Conservation (phyloP, 1,140 invertebrate species). For the Orussus abietinus region DNA sequence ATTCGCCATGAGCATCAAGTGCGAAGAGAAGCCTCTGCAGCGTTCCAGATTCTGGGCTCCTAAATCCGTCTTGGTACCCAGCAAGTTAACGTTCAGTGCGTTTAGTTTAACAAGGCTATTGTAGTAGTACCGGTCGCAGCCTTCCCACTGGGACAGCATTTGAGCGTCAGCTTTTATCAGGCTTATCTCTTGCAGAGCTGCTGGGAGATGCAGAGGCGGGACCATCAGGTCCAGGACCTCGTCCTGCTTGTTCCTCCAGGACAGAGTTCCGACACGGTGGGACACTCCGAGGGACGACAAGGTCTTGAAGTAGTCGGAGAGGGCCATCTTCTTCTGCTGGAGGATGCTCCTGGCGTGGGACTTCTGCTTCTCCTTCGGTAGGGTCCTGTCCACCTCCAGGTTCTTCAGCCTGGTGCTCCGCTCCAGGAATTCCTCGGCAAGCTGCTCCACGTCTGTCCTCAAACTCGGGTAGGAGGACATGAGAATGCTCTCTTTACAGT, state of each 20-base stretch:
- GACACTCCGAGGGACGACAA: constrained; percentile 72
- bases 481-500: constrained; percentile 60
- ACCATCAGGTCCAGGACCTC: constrained; percentile 45
- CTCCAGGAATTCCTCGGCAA: constrained; percentile 63
- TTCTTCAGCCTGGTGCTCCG: constrained; percentile 61
- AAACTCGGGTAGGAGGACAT: constrained; percentile 57
- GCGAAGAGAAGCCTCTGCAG: constrained; percentile 74
- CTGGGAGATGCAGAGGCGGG: constrained; percentile 61
- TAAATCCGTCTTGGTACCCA: constrained; percentile 71
- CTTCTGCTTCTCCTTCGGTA: constrained; percentile 72
- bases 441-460: constrained; percentile 61
- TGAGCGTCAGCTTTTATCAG: constrained; percentile 14
- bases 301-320: constrained; percentile 80
- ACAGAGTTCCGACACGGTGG: constrained; percentile 68
- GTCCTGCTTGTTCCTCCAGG: constrained; percentile 35
- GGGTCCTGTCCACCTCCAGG: constrained; percentile 60
- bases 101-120: constrained; percentile 67
- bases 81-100: constrained; percentile 61
- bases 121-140: constrained; percentile 73
- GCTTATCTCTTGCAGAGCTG: constrained; percentile 44
- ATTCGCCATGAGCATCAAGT: constrained; percentile 62
- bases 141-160: constrained; percentile 64
- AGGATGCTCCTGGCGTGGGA: constrained; percentile 77
- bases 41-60: constrained; percentile 76
- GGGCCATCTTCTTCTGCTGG: constrained; percentile 75